These are phyloP conservation scores for Channallabes apus DNA, from an alignment of 2,797 vertebrate species.

Conservation along the genomic window DNA sequence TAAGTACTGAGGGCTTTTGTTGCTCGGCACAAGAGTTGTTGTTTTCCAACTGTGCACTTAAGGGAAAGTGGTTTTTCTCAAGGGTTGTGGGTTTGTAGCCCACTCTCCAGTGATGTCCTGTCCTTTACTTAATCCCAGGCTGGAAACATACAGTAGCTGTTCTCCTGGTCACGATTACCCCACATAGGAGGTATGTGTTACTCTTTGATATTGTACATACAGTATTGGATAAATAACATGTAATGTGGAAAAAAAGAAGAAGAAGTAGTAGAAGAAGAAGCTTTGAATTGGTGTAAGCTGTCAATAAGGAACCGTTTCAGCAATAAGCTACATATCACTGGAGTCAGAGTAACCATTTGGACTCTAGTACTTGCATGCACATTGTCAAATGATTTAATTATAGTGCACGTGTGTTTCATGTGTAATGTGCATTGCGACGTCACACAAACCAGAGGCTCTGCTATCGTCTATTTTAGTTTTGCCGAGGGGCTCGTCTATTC, in stretches of 20 bases:
- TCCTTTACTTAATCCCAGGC: not conserved
- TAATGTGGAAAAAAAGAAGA: not conserved
- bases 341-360: not conserved
- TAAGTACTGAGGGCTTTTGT: not conserved
- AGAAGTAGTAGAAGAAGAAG: not conserved
- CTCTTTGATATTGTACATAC: not conserved
- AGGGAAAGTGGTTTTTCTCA: constrained; percentile 7
- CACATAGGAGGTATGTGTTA: not conserved
- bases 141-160: constrained; percentile 1
- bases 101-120: not conserved
- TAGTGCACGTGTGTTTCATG: constrained; percentile 20
- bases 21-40: not conserved
- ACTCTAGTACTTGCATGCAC: not conserved
- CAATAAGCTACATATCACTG: not conserved
- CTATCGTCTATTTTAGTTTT: constrained; percentile 38
- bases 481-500: constrained; percentile 42
- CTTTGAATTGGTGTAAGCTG: not conserved
- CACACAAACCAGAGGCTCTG: not conserved
- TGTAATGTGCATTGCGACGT: not conserved
- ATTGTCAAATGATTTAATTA: constrained; percentile 3
- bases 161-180: too few species aligned
- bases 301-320: not conserved
- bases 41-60: constrained; percentile 8
- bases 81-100: not conserved
- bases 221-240: constrained; percentile 1